These are phyloP conservation scores for Rhinoptilus africanus DNA, from an alignment of 2,113 vertebrate genomes.

Conservation along the genomic window DNA sequence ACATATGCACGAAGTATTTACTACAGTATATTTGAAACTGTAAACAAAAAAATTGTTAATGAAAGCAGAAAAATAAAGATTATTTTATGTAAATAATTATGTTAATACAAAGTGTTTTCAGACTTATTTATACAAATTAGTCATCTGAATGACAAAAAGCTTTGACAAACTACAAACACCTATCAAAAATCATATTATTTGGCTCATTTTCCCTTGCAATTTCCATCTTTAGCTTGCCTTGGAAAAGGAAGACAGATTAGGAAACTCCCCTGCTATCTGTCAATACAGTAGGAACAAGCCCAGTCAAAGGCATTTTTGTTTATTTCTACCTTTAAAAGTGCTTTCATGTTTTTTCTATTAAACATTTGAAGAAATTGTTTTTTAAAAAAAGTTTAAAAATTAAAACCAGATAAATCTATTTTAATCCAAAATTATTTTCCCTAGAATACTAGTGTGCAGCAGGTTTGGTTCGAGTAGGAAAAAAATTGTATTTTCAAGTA, in stretches of 20 bases:
- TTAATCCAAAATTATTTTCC: not conserved
- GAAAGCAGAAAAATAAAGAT: constrained; percentile 55
- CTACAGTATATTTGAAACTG: not conserved
- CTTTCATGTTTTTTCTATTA: not conserved
- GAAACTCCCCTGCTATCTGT: not conserved
- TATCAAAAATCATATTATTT: constrained; percentile 57
- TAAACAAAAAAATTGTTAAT: constrained; percentile 69
- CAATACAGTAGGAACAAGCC: not conserved
- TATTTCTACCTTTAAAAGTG: not conserved
- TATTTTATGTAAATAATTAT: constrained; percentile 59
- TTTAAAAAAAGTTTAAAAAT: not conserved
- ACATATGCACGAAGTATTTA: constrained; percentile 47
- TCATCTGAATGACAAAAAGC: constrained; percentile 55
- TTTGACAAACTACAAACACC: constrained; percentile 58
- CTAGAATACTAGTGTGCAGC: not conserved
- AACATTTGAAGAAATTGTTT: not conserved
- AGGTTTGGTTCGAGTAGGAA: not conserved
- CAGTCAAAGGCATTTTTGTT: constrained; percentile 16
- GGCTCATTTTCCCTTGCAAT: constrained; percentile 37
- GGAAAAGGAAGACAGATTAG: not conserved
- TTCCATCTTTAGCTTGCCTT: constrained; percentile 44
- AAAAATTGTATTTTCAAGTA: not conserved
- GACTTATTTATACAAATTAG: constrained; percentile 68
- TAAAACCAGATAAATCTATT: not conserved
- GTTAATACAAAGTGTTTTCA: constrained; percentile 58